These are phyloP conservation scores for Saccostrea cuccullata DNA, from an alignment of 1,140 invertebrate genomes.

Conservation along the genomic window DNA sequence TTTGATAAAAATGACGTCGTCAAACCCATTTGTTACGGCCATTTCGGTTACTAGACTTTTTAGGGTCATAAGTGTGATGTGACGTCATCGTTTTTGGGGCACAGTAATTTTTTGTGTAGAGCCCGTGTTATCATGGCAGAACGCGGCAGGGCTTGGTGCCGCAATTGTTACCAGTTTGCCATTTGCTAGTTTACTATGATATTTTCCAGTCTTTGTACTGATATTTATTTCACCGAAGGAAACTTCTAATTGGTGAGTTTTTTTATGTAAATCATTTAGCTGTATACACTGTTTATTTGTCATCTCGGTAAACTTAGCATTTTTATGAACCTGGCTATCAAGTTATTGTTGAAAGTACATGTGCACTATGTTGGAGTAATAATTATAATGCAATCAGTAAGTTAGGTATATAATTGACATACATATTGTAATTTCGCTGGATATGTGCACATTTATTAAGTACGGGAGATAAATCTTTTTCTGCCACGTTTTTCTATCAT, in stretches of 20 bases:
- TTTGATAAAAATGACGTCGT: no score
- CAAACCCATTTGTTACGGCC: constrained; percentile 8
- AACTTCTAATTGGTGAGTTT: constrained; percentile 11
- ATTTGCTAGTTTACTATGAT: no score
- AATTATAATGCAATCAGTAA: background rate
- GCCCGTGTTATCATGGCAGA: background rate
- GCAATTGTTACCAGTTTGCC: no score
- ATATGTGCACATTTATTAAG: background rate
- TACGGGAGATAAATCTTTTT: background rate
- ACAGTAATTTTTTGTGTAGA: background rate
- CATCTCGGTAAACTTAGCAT: background rate
- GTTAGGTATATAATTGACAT: background rate
- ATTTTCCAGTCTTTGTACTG: background rate
- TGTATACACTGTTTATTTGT: background rate
- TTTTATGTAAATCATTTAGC: background rate
- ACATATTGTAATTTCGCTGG: background rate
- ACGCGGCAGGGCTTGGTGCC: no score
- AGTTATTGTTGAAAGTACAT: background rate
- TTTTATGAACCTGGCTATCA: background rate
- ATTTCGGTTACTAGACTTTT: background rate
- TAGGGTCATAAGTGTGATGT: background rate
- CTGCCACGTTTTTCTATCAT: background rate
- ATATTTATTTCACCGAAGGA: background rate
- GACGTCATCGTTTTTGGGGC: background rate
- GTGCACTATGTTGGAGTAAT: background rate